Percentiles rank a stretch among this genome's conserved stretches.
Conservation (phyloP, 2,888 invertebrate genomes). For the Euspilapteryx auroguttella region DNA sequence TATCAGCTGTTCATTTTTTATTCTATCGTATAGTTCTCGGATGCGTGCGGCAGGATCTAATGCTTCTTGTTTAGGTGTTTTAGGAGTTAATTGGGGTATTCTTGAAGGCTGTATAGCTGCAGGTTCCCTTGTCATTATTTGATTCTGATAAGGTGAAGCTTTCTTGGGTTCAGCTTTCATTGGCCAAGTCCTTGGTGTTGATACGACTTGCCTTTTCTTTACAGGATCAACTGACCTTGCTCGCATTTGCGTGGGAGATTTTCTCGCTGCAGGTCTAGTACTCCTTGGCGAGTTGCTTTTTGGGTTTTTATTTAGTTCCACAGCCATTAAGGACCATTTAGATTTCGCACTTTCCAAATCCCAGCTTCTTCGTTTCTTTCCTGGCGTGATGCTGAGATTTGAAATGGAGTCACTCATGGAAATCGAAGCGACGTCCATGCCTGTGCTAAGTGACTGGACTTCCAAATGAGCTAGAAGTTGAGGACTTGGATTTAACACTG, state of each 20-base stretch:
- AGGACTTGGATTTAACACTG: slow-evolving; percentile 76
- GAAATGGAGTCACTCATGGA: slow-evolving; percentile 53
- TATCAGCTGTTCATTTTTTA: slow-evolving; percentile 66
- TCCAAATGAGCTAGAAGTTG: slow-evolving; percentile 68
- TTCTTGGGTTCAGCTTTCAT: background rate
- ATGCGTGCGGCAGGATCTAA: slow-evolving; percentile 37
- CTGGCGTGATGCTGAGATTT: slow-evolving; percentile 19
- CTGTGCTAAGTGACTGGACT: slow-evolving; percentile 43
- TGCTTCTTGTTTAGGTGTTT: slow-evolving; percentile 10
- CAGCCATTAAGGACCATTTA: slow-evolving; percentile 53
- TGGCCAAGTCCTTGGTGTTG: background rate
- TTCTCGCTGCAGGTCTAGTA: background rate
- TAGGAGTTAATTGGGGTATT: background rate
- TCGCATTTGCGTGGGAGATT: background rate
- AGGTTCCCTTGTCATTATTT: no score
- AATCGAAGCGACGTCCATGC: slow-evolving; percentile 44
- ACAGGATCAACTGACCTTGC: no score
- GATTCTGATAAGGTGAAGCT: background rate
- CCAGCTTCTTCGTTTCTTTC: slow-evolving; percentile 46
- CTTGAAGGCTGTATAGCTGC: no score
- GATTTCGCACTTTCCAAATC: slow-evolving; percentile 47
- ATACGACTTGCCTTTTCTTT: background rate
- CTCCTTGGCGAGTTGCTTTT: slow-evolving; percentile 4
- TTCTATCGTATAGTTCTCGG: slow-evolving; percentile 43
- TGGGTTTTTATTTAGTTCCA: slow-evolving; percentile 27